These are phyloP conservation scores for Phalera bucephala DNA, from an alignment of 2,888 invertebrate species.

Conservation along the genomic window DNA sequence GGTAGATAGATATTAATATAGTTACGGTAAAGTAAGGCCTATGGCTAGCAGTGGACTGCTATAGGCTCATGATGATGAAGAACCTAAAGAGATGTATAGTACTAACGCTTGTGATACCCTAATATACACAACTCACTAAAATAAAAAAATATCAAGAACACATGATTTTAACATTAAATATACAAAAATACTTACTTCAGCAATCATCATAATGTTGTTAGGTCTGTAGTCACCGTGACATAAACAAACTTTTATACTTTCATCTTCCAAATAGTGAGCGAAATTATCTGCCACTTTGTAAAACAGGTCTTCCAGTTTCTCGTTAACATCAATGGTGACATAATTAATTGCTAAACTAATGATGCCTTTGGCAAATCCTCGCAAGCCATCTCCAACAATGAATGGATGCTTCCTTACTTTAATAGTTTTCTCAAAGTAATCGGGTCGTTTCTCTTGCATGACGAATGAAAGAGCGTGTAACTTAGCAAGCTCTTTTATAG, in stretches of 20 bases:
- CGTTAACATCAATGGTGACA: conserved; percentile 28
- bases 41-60: no score
- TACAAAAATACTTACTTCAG: conserved; percentile 36
- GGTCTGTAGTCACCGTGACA: conserved; percentile 56
- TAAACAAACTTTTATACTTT: conserved; percentile 29
- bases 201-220: conserved; percentile 49
- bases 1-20: no score
- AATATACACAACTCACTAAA: no score
- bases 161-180: no score
- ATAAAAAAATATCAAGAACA: no score
- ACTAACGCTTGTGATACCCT: no score
- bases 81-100: no score
- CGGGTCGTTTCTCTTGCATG: conserved; percentile 31
- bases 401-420: conserved; percentile 22
- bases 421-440: conserved; percentile 38
- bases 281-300: conserved; percentile 27
- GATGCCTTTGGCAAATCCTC: conserved; percentile 24
- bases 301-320: conserved; percentile 24
- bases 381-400: conserved; percentile 33
- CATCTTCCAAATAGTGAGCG: conserved; percentile 30
- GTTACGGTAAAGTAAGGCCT: no score
- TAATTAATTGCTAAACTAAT: conserved; percentile 17
- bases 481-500: no score
- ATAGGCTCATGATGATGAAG: no score
- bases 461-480: conserved; percentile 50